phyloP scores from a whole-genome alignment of 2,797 vertebrate species.

The Notolepis coatsorum region DNA sequence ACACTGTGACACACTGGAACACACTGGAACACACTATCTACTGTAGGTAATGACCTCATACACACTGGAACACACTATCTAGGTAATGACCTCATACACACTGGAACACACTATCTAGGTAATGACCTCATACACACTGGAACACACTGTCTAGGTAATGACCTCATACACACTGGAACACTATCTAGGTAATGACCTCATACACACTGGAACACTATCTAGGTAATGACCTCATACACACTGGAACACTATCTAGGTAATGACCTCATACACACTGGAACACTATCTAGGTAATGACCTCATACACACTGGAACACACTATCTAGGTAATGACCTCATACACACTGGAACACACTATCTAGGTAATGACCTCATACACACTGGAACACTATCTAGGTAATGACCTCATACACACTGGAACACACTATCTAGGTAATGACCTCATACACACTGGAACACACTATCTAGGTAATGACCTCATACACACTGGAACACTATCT shows the following conservation, averaged over 20 bases:
- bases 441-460: conserved; percentile 78
- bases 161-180: neutral
- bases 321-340: too few relatives aligned
- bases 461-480: conserved; percentile 86
- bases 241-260: conserved; percentile 88
- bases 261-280: neutral
- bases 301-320: neutral
- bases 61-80: conserved; percentile 84
- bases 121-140: too few relatives aligned
- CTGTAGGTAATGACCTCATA: too few relatives aligned
- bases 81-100: conserved; percentile 76
- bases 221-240: conserved; percentile 76
- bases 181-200: conserved; percentile 86
- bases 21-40: too few relatives aligned
- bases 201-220: conserved; percentile 73
- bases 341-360: conserved; percentile 84
- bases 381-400: conserved; percentile 88
- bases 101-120: too few relatives aligned
- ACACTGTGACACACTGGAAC: too few relatives aligned
- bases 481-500: conserved; percentile 73
- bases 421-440: too few relatives aligned
- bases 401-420: neutral
- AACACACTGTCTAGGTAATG: conserved; percentile 89
- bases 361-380: conserved; percentile 76
- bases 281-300: conserved; percentile 87